Conservation (phyloP, 2,113 vertebrate genomes). For the Thomomys bottae region DNA sequence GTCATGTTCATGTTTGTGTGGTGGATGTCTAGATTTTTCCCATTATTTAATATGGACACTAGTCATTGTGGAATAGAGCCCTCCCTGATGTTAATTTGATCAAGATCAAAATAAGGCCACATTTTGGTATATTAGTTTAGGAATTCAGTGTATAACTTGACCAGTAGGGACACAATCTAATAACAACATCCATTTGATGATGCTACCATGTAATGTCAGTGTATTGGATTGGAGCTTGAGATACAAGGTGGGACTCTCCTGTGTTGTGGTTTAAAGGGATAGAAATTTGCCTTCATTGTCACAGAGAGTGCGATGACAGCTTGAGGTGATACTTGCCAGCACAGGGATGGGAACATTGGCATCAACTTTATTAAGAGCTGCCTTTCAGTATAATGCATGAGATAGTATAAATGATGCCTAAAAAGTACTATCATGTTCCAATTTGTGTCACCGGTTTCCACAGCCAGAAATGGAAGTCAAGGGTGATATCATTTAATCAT, state of each 20-base stretch:
- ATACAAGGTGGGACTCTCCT: neutral
- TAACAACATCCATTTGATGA: neutral
- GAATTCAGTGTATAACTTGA: too few relatives aligned
- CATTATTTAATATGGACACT: neutral
- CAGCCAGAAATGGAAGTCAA: neutral
- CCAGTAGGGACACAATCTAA: neutral
- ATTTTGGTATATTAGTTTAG: too few relatives aligned
- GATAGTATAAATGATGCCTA: neutral
- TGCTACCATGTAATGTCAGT: neutral
- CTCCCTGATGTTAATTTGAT: neutral
- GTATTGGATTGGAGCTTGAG: neutral
- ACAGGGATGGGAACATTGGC: neutral
- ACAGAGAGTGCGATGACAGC: neutral
- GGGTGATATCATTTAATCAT: neutral
- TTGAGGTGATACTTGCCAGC: neutral
- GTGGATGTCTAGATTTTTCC: neutral
- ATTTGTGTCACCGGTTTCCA: neutral
- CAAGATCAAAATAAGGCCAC: neutral
- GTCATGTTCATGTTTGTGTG: neutral
- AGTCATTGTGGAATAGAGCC: neutral
- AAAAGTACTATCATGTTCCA: neutral
- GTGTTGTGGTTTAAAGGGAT: neutral
- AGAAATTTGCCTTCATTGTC: neutral
- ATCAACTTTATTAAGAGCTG: neutral
- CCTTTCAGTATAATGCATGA: neutral